Evolutionary conservation across 2,888 invertebrate species (phyloP).

Genomic region (Campoplex capitator): DNA sequence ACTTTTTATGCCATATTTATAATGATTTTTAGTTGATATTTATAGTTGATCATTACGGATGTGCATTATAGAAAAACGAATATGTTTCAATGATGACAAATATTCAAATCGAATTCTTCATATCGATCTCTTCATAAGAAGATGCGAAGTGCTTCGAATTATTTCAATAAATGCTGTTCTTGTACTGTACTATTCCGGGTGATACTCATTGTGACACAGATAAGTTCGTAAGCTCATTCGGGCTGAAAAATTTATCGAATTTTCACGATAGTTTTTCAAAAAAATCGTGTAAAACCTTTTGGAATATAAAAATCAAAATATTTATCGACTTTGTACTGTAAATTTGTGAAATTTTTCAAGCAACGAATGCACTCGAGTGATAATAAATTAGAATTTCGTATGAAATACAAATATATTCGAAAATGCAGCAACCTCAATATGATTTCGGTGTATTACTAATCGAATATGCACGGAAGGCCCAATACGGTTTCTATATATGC

Average conservation of each 20-base stretch:
- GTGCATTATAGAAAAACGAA: neutral
- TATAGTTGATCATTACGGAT: no score
- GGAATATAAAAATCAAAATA: neutral
- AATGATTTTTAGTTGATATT: neutral
- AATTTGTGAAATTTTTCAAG: neutral
- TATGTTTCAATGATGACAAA: neutral
- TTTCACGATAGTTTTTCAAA: neutral
- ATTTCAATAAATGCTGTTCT: no score
- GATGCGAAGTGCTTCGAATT: neutral
- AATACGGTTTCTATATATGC: neutral
- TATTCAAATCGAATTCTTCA: neutral
- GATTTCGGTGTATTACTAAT: neutral
- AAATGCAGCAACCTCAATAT: neutral
- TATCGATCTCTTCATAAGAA: neutral
- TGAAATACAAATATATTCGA: neutral
- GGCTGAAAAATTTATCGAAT: neutral
- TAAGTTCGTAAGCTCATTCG: no score
- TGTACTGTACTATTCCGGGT: no score
- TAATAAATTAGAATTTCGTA: neutral
- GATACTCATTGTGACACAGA: no score
- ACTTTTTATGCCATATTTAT: slow-evolving; percentile 9
- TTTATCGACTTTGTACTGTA: neutral
- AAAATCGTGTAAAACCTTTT: neutral
- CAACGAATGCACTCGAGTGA: neutral
- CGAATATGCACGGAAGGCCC: slow-evolving; percentile 11